Evolutionary conservation across 2,797 vertebrate species (phyloP).

Genomic region (Epinephelus awoara): DNA sequence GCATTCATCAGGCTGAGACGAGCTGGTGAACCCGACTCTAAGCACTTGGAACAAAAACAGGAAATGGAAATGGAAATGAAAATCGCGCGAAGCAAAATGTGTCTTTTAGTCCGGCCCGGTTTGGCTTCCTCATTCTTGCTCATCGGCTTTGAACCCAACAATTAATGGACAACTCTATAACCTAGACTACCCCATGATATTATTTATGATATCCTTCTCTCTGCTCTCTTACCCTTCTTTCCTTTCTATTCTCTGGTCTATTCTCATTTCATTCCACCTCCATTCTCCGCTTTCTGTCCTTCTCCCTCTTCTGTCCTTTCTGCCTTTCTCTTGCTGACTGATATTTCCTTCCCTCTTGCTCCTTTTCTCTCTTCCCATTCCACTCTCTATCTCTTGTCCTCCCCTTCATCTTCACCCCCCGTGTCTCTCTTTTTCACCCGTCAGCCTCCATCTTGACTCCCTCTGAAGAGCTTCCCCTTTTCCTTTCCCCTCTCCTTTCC

Average conservation of each 20-base stretch:
- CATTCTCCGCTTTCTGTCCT: not conserved
- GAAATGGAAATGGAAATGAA: not conserved
- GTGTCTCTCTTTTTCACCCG: not conserved
- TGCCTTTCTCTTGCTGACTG: not conserved
- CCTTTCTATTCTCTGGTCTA: not conserved
- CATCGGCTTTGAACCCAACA: not conserved
- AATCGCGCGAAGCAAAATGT: not conserved
- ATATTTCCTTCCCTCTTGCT: not conserved
- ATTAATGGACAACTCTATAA: not conserved
- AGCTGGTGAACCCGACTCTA: not conserved
- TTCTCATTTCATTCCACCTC: not conserved
- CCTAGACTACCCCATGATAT: not conserved
- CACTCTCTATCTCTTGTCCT: not conserved
- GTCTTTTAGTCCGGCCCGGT: not conserved
- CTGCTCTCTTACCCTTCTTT: not conserved
- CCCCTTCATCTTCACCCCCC: no score
- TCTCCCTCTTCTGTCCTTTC: not conserved
- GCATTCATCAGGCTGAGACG: not conserved
- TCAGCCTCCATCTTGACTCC: not conserved
- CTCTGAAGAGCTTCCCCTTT: slow-evolving; percentile 4
- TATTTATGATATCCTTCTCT: not conserved
- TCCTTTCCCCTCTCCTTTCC: not conserved
- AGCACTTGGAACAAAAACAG: not conserved
- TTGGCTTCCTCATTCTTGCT: not conserved
- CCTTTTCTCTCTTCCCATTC: not conserved